Evolutionary conservation across 2,113 vertebrate genomes (phyloP).

Genomic region (Passer domesticus): DNA sequence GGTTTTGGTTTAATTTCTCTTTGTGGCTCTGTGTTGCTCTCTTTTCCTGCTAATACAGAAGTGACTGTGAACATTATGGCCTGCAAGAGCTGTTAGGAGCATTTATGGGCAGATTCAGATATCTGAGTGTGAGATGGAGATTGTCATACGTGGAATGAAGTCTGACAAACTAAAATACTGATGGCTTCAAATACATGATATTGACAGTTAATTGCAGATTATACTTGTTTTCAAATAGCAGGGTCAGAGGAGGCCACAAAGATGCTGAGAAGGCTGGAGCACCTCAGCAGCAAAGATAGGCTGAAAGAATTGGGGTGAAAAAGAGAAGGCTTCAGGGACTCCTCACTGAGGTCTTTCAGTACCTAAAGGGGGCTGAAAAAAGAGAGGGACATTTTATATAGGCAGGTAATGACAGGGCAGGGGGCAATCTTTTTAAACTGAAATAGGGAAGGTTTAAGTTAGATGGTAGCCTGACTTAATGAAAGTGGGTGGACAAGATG

Average conservation of each 20-base stretch:
- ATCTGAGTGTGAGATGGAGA: neutral
- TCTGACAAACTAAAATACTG: neutral
- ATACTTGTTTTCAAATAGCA: neutral
- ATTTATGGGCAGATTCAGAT: neutral
- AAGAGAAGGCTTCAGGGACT: neutral
- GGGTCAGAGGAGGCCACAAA: neutral
- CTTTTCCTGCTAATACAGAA: neutral
- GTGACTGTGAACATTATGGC: neutral
- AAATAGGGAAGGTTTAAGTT: neutral
- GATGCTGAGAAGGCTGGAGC: neutral
- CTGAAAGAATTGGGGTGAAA: neutral
- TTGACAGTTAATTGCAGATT: neutral
- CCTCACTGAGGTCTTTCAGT: neutral
- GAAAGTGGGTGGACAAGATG: neutral
- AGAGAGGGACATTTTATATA: neutral
- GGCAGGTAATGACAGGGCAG: neutral
- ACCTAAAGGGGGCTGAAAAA: neutral
- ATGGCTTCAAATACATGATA: neutral
- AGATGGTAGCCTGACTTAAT: neutral
- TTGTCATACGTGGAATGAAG: neutral
- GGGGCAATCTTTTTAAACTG: neutral
- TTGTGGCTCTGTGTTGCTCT: neutral
- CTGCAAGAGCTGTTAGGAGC: neutral
- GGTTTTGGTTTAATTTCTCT: neutral
- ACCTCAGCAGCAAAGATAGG: neutral